Conservation (phyloP, 92 coral and sea anemone species). For the Phymanthus crucifer region DNA sequence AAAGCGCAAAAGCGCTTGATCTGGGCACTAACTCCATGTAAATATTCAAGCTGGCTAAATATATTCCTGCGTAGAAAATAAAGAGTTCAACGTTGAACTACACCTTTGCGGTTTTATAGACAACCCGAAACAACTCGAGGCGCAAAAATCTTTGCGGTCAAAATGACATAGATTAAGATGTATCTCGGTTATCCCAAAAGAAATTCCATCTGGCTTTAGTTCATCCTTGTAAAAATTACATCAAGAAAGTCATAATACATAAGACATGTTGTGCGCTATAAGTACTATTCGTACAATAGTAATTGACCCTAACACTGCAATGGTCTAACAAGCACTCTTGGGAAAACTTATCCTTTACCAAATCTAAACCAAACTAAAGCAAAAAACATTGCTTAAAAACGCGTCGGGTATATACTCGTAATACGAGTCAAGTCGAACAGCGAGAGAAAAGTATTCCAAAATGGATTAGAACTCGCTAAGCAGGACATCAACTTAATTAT, state of each 20-base stretch:
- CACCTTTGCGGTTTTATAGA: background rate
- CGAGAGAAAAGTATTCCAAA: background rate
- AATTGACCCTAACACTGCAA: constrained; percentile 31
- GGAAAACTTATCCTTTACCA: background rate
- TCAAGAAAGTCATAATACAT: background rate
- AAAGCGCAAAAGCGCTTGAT: no score
- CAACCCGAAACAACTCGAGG: background rate
- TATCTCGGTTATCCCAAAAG: background rate
- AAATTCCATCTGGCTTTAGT: background rate
- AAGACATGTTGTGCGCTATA: constrained; percentile 13
- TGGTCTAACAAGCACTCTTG: background rate
- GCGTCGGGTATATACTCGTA: no score
- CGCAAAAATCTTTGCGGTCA: background rate
- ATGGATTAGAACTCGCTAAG: constrained; percentile 26
- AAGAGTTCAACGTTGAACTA: background rate
- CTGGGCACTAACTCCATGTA: background rate
- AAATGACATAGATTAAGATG: background rate
- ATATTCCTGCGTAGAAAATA: background rate
- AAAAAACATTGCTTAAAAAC: background rate
- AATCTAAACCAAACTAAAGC: constrained; percentile 12
- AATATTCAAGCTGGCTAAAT: background rate
- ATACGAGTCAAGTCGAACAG: no score
- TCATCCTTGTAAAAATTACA: background rate
- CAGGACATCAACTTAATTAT: constrained; percentile 39
- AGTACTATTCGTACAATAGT: background rate